phyloP scores from a whole-genome alignment of 2,888 invertebrate genomes.

The Corythucha ciliata region DNA sequence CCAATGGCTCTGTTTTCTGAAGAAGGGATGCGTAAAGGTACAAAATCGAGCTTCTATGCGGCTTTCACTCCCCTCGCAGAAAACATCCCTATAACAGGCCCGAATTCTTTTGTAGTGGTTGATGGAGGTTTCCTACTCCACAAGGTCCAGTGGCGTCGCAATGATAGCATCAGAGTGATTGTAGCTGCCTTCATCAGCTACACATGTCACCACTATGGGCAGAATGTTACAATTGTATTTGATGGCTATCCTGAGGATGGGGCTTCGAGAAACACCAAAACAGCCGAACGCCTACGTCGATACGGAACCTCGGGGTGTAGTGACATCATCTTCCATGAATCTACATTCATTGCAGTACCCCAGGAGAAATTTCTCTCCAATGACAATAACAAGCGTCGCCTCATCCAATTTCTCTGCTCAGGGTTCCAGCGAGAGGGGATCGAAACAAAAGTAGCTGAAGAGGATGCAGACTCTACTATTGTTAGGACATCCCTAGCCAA shows the following conservation, averaged over 20 bases:
- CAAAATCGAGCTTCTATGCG: slow-evolving; percentile 27
- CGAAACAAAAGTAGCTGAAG: too few relatives aligned
- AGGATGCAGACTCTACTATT: too few relatives aligned
- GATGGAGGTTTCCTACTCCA: slow-evolving; percentile 5
- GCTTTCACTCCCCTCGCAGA: slow-evolving; percentile 18
- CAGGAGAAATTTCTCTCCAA: slow-evolving; percentile 6
- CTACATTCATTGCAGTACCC: neutral
- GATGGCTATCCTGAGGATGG: slow-evolving; percentile 7
- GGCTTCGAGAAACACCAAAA: slow-evolving; percentile 6
- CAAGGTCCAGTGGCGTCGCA: slow-evolving; percentile 26
- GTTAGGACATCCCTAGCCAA: too few relatives aligned
- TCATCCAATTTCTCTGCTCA: too few relatives aligned
- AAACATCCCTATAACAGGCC: too few relatives aligned
- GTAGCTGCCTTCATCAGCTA: slow-evolving; percentile 34
- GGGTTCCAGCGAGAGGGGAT: too few relatives aligned
- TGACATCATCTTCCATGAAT: neutral
- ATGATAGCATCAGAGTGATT: too few relatives aligned
- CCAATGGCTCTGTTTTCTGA: slow-evolving; percentile 32
- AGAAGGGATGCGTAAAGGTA: slow-evolving; percentile 32
- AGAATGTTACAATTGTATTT: slow-evolving; percentile 17
- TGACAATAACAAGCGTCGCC: slow-evolving; percentile 2
- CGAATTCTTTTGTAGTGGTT: slow-evolving; percentile 13
- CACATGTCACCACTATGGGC: slow-evolving; percentile 32
- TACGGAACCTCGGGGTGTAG: neutral
- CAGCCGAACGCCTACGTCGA: slow-evolving; percentile 2